A percentile compares a stretch with the other conserved stretches of the same genome.
Conservation (phyloP, 2,888 invertebrate genomes). For the Tupiocoris notatus region DNA sequence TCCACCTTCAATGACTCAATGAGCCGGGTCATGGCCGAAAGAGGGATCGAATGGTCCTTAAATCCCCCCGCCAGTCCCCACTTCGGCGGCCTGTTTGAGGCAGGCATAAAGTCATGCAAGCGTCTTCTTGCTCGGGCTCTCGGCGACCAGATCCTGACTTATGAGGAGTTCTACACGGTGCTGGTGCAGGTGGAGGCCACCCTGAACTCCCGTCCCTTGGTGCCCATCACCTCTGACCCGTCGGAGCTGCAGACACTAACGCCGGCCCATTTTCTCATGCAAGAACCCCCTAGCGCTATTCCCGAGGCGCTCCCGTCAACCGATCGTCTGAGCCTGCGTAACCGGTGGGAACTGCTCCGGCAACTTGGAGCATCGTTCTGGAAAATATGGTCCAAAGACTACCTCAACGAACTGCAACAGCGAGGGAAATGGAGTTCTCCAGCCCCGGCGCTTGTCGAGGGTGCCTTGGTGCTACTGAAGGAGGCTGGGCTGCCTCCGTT, state of each 20-base stretch:
- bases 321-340: neutral
- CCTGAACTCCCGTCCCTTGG: slow-evolving; percentile 1
- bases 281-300: neutral
- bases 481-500: neutral
- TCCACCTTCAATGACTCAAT: neutral
- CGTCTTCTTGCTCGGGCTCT: neutral
- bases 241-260: neutral
- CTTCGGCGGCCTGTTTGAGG: neutral
- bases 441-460: too few species aligned
- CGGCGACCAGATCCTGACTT: neutral
- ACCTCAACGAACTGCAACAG: neutral
- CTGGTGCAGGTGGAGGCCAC: slow-evolving; percentile 5
- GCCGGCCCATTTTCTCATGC: neutral
- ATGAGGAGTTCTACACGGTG: neutral
- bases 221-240: neutral
- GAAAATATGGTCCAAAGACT: neutral
- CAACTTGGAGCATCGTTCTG: neutral
- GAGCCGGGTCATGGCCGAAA: neutral
- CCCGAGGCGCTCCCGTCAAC: neutral
- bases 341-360: neutral
- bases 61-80: slow-evolving; percentile 49
- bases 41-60: slow-evolving; percentile 17
- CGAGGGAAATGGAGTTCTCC: neutral
- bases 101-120: neutral
- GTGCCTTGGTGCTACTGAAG: too few species aligned